Base-by-base conservation (phyloP, 2,113 vertebrate species). In the Lycaon pictus region DNA sequence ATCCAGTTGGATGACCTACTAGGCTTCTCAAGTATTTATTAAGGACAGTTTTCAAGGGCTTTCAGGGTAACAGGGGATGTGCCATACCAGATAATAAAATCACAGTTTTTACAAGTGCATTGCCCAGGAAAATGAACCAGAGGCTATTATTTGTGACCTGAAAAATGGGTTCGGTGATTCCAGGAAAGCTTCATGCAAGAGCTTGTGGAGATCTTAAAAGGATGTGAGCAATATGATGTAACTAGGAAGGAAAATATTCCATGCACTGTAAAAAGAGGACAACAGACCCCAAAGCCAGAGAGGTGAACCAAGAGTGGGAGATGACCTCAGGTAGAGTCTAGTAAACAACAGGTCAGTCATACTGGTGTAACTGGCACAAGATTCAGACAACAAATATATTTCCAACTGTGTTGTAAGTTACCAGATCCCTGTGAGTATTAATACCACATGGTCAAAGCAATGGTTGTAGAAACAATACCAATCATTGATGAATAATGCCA, bases 131-230 rank as follows among this genome's bases (percentile, higher is more conserved):
- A 91, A 43, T 63, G 27, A 96, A 90, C 19, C 74, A 88, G 48
- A 85, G n/a, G 27, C 63, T 92, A 51, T 93, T 92, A 71, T 74
- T 91, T 82, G 60, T 83, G 63, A 32, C 80, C 43, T 84, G n/a
- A 87, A 90, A 95, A 88, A n/a, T 81, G 20, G 19, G 85, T 55
- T 69, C 58, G 67, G 2, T 83, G 37, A 83, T 72, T 86, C 62
- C 22, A 96, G 79, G 62, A 96, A 92, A 80, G 20, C 19, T 90
- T 76, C 69, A 43, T 48, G 13, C 8, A 95, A 77, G 27, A 93
- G 9, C 13, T 93, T 87, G 27, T 93, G 56, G 27, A 65, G 25
- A 92, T 67, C 88, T 95, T 95, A 19, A 79, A 95, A 96, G n/a
- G 48, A 79, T 11, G 3, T 76, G 51, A 96, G 58, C 15, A 87